phyloP scores from a whole-genome alignment of 2,113 vertebrate species.

The Hydrolagus affinis region DNA sequence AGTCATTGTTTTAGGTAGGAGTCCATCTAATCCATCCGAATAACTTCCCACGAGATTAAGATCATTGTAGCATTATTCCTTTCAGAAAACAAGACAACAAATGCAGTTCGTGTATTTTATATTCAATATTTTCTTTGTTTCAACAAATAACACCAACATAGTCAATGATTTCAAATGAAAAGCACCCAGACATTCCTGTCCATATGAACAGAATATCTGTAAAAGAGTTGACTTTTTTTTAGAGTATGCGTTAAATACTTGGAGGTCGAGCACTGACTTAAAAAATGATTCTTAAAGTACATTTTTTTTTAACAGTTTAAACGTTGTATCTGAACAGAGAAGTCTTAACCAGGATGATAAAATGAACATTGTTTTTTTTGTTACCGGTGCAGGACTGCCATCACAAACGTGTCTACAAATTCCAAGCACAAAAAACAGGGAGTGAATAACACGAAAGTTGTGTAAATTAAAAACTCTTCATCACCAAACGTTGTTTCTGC shows the following conservation, averaged over 20 bases:
- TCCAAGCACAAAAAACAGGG: neutral
- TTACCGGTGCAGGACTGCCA: constrained; percentile 16
- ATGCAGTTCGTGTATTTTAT: neutral
- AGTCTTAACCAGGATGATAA: neutral
- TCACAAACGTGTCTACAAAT: constrained; percentile 6
- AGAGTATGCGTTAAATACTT: neutral
- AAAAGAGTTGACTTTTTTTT: neutral
- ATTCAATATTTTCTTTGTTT: neutral
- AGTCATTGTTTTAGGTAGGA: too few species aligned
- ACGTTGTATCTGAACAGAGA: neutral
- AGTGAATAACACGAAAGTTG: neutral
- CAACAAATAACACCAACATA: too few species aligned
- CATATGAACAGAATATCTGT: neutral
- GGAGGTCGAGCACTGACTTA: neutral
- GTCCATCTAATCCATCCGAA: too few species aligned
- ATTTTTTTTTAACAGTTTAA: too few species aligned
- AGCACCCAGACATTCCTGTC: neutral
- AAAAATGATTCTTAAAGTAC: neutral
- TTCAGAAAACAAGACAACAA: neutral
- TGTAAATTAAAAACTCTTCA: neutral
- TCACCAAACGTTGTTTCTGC: neutral
- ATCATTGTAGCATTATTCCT: neutral
- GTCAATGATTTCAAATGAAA: neutral
- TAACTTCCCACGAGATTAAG: too few species aligned
- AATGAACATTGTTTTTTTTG: neutral